Evolutionary conservation across 2,113 vertebrate species (phyloP), one percentile per base, ranked within the genome.

Genomic region (Micronycteris hirsuta): DNA sequence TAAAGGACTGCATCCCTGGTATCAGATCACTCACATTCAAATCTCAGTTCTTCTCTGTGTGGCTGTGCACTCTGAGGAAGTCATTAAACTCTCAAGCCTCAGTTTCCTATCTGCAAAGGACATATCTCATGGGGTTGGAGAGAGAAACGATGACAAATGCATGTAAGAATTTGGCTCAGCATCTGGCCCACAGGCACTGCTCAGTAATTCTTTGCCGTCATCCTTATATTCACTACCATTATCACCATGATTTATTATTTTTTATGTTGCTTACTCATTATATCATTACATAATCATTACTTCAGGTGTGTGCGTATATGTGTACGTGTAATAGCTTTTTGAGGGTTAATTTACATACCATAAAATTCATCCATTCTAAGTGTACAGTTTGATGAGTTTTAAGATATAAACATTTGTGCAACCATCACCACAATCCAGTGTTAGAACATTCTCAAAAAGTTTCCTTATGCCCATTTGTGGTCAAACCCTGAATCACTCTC

Each of bases 171-270:
- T 54, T 2, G 0, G 38, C 11, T 81, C 4, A 2, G 13, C 33
- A 26, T 33, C 17, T 31, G 26, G 41, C 2, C 38, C 52, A 4
- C 1, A 33, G 71, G 17, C 4, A 11, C 58, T 49, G 4, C 7
- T 70, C 19, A 0, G 54, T 7, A 22, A 28, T 19, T 4, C 9
- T 38, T 43, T 36, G 15, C 4, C 2, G 0, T 5, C 22, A n/a
- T 17, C 31, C 12, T 83, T 24, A 1, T 0, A 2, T 3, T 45
- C 28, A 5, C 2, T 2, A 17, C 19, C 16, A 24, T 43, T 5
- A 47, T 38, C 56, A n/a, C 15, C 22, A 54, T 3, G 20, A 1
- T 26, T 49, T 36, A 5, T 49, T 24, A 20, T 28, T 58, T 85
- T 86, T 52, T 56, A 0, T 22, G 26, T 36, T 86, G 41, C 24